These are phyloP conservation scores for Xiphophorus couchianus DNA, from an alignment of 2,113 vertebrate species.

Conservation along the genomic window DNA sequence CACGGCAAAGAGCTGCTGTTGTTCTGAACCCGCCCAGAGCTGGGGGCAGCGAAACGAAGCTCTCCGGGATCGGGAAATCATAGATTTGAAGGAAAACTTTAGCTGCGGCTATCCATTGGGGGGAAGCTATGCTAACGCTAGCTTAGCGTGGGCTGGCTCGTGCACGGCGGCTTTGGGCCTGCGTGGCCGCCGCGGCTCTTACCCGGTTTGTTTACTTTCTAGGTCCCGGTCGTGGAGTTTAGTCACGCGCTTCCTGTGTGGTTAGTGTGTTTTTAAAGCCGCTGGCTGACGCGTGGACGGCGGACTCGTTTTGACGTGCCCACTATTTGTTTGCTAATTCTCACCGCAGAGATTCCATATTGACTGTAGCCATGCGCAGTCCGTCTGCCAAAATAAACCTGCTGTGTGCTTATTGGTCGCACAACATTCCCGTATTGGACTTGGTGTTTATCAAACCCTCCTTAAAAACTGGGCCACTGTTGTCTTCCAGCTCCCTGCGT, in stretches of 20 bases:
- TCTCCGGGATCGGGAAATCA: conserved; percentile 59
- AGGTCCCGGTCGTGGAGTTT: conserved; percentile 44
- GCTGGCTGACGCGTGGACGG: conserved; percentile 14
- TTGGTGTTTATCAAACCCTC: conserved; percentile 7
- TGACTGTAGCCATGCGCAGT: conserved; percentile 80
- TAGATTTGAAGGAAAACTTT: conserved; percentile 80
- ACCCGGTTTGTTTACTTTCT: conserved; percentile 44
- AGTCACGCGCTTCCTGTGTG: conserved; percentile 14
- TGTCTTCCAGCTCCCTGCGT: background rate
- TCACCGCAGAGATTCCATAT: conserved; percentile 62
- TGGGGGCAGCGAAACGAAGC: conserved; percentile 28
- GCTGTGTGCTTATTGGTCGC: conserved; percentile 62
- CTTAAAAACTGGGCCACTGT: background rate
- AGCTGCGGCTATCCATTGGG: conserved; percentile 57
- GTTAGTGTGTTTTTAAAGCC: conserved; percentile 5
- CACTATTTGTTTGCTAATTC: conserved; percentile 60
- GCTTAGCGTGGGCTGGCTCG: conserved; percentile 27
- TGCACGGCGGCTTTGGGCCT: conserved; percentile 73
- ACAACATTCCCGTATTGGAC: conserved; percentile 49
- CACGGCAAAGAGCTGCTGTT: background rate
- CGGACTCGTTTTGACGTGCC: conserved; percentile 38
- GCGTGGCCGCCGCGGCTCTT: conserved; percentile 39
- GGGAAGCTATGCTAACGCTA: conserved; percentile 71
- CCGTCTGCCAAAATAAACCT: conserved; percentile 64
- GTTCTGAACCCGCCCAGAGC: background rate